A percentile compares a stretch with the other conserved stretches of the same genome.
phyloP scores from a whole-genome alignment of 2,888 invertebrate species.

The Danaus chrysippus region DNA sequence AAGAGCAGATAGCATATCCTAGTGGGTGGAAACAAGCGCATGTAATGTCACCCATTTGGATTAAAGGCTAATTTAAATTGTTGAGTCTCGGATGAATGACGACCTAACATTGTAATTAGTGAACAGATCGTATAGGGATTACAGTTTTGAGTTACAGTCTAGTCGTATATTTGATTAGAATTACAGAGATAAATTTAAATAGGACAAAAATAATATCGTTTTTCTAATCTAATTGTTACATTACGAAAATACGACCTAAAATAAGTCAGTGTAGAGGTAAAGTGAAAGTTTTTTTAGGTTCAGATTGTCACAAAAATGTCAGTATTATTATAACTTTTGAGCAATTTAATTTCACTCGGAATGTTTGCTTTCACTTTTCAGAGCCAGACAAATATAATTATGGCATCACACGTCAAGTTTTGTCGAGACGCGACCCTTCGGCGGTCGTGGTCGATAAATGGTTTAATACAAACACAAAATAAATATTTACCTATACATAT shows the following conservation, averaged over 20 bases:
- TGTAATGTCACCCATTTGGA: slow-evolving; percentile 20
- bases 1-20: slow-evolving; percentile 34
- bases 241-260: neutral
- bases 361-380: neutral
- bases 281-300: neutral
- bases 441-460: no score
- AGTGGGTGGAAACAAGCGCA: slow-evolving; percentile 17
- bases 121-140: no score
- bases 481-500: no score
- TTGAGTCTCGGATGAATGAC: no score
- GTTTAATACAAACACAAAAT: no score
- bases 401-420: neutral
- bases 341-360: neutral
- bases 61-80: slow-evolving; percentile 24
- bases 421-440: neutral
- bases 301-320: neutral
- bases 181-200: no score
- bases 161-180: no score
- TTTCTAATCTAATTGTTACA: neutral
- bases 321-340: neutral
- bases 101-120: no score
- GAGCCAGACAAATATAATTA: neutral
- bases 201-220: neutral
- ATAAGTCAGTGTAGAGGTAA: neutral
- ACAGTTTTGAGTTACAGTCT: no score